phyloP scores from a whole-genome alignment of 1,140 invertebrate genomes.

The Xylocopa sonorina region DNA sequence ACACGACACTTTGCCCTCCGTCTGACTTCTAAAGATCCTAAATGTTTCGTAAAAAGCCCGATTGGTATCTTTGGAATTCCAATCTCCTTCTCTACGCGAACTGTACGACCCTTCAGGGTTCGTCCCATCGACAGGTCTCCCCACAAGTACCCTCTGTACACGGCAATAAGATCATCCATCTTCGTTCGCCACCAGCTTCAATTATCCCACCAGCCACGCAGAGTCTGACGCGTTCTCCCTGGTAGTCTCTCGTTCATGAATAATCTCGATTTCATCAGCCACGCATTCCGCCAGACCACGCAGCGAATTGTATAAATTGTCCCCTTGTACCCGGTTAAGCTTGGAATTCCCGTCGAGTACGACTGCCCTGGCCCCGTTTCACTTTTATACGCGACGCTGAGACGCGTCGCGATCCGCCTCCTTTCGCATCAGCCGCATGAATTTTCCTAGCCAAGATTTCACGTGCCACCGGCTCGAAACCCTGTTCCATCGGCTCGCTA shows the following conservation, averaged over 20 bases:
- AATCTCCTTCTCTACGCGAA: too few relatives aligned
- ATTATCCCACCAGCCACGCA: neutral
- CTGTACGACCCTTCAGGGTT: too few relatives aligned
- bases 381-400: neutral
- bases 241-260: neutral
- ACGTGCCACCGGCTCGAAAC: neutral
- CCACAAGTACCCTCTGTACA: neutral
- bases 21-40: too few relatives aligned
- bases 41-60: too few relatives aligned
- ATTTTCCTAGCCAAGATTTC: neutral
- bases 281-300: neutral
- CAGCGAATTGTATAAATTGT: slow-evolving; percentile 15
- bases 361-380: neutral
- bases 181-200: neutral
- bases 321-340: slow-evolving; percentile 12
- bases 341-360: neutral
- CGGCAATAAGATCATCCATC: slow-evolving; percentile 12
- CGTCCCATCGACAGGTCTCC: neutral
- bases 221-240: neutral
- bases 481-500: neutral
- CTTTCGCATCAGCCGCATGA: neutral
- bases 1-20: too few relatives aligned
- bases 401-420: neutral
- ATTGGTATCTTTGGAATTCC: too few relatives aligned
- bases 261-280: slow-evolving; percentile 15